Conservation (phyloP, 2,113 vertebrate genomes). For the Phalacrocorax aristotelis region DNA sequence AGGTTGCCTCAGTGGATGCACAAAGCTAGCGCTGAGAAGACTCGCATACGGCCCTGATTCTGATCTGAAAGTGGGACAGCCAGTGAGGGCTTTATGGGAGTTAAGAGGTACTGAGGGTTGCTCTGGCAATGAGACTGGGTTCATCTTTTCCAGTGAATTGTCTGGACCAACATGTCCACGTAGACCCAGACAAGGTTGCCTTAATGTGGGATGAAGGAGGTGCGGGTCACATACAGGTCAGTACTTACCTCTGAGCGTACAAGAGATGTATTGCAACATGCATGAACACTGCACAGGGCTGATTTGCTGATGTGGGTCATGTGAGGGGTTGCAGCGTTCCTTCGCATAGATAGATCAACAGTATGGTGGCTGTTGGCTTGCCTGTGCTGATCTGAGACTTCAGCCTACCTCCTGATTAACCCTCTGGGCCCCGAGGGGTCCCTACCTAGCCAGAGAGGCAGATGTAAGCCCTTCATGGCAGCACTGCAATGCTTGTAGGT, state of each 20-base stretch:
- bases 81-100: not conserved
- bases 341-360: not conserved
- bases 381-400: not conserved
- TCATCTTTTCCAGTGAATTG: constrained; percentile 65
- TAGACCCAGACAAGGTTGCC: constrained; percentile 66
- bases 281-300: not conserved
- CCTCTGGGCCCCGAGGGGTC: not conserved
- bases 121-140: not conserved
- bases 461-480: not conserved
- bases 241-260: not conserved
- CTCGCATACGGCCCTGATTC: not conserved
- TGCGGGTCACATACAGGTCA: constrained; percentile 68
- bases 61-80: not conserved
- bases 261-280: not conserved
- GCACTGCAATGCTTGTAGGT: not conserved
- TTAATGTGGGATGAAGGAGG: constrained; percentile 74
- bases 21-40: not conserved
- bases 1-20: not conserved
- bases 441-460: not conserved
- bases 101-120: not conserved
- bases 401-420: not conserved
- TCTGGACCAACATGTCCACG: constrained; percentile 67
- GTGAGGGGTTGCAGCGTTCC: not conserved
- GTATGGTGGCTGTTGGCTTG: not conserved
- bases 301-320: not conserved